Evolutionary conservation across 2,113 vertebrate species (phyloP), one percentile per base, ranked within the genome.

Genomic region (Dasypus novemcinctus): DNA sequence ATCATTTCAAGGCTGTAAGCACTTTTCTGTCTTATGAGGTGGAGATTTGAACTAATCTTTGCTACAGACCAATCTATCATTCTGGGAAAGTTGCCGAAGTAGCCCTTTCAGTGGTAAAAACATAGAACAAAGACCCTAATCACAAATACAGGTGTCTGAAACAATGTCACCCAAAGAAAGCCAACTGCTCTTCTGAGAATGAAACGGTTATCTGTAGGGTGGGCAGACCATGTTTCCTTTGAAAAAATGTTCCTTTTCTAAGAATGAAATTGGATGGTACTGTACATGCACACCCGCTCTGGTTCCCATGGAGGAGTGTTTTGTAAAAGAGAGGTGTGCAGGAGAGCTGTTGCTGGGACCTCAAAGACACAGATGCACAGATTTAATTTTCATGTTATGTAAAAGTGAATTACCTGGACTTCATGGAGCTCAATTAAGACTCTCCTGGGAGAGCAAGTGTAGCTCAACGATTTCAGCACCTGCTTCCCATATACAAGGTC

Each of bases 201-300:
- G 36, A 87, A 95, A 94, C 89, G 57, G 91, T 66, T 83, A 64
- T 66, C 91, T 94, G 57, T 41, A 86, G 72, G 93, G 82, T 95
- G 89, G 52, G 93, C 17, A 97, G 91, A 76, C 36, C 68, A 80
- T 38, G 86, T 23, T 97, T 97, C 86, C 97, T 97, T 92, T 97
- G 95, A 97, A 97, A 91, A 94, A 82, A 86, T 52, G 64, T 82
- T 94, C 87, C 95, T 96, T 95, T 97, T 97, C 97, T 97, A 68
- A 97, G 97, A 97, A 97, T 49, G 69, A 96, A 52, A 38, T 83
- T 72, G 72, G 95, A 91, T 91, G 74, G 31, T 66, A 4, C 36
- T 87, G 93, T 36, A 49, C 43, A 81, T 85, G 33, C 57, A 69
- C 9, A 0, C 59, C 43, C 7, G 12, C 38, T 46, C 82, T 92